These are phyloP conservation scores for Chaitophorus viminalis DNA, from an alignment of 2,888 invertebrate genomes.

Conservation along the genomic window DNA sequence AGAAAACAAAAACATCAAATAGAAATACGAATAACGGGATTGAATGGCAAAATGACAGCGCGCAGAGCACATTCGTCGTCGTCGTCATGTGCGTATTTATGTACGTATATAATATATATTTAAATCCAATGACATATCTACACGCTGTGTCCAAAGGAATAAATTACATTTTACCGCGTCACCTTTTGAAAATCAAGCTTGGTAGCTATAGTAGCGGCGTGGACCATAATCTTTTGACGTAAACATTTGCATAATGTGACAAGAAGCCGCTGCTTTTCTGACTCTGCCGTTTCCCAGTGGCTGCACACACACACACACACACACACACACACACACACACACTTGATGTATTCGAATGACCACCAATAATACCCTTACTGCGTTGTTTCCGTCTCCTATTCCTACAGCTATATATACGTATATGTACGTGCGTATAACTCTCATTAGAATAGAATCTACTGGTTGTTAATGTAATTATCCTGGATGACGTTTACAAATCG, in stretches of 20 bases:
- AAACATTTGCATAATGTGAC: conserved; percentile 59
- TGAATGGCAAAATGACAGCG: conserved; percentile 13
- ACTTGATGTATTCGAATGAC: conserved; percentile 14
- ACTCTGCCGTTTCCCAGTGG: neutral
- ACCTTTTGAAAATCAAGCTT: conserved; percentile 37
- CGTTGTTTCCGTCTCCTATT: neutral
- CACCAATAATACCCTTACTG: conserved; percentile 22
- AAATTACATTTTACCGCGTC: conserved; percentile 56
- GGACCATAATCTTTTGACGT: conserved; percentile 50
- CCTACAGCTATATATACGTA: neutral
- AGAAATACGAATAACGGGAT: conserved; percentile 48
- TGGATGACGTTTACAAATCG: conserved; percentile 61
- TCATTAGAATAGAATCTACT: conserved; percentile 51
- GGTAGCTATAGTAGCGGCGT: conserved; percentile 9
- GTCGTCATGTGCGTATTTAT: neutral
- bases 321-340: neutral
- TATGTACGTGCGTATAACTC: neutral
- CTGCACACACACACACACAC: neutral
- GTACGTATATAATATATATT: conserved; percentile 18
- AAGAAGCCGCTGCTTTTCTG: conserved; percentile 45
- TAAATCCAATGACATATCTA: conserved; percentile 53
- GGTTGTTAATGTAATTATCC: conserved; percentile 58
- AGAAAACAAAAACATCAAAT: conserved; percentile 34
- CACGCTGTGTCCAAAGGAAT: conserved; percentile 44
- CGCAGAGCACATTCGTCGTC: conserved; percentile 8